Conservation (phyloP, 2,113 vertebrate genomes). For the Cyanoderma ruficeps region DNA sequence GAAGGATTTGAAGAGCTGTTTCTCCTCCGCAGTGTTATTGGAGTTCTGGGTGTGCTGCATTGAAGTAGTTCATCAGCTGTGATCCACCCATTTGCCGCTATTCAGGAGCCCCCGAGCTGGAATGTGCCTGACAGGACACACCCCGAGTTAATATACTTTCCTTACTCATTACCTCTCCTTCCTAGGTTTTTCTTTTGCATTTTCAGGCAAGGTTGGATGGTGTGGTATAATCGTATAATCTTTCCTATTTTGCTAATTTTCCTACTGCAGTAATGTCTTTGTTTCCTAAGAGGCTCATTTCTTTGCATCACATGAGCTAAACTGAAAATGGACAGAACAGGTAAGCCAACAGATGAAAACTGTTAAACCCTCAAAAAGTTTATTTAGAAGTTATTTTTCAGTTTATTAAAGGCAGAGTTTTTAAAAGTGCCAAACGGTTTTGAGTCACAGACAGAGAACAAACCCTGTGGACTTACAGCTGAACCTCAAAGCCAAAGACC, state of each 20-base stretch:
- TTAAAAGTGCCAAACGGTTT: background rate
- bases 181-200: background rate
- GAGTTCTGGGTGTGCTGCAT: background rate
- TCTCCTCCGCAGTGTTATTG: background rate
- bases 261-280: background rate
- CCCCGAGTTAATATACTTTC: rapidly evolving
- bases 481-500: background rate
- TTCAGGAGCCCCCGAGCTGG: background rate
- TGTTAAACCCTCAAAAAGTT: background rate
- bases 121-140: background rate
- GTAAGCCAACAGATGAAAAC: background rate
- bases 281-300: background rate
- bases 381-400: background rate
- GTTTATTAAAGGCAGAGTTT: background rate
- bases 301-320: background rate
- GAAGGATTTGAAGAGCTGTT: background rate
- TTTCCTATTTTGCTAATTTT: background rate
- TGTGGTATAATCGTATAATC: background rate
- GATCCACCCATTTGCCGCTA: background rate
- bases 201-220: background rate
- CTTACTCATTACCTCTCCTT: background rate
- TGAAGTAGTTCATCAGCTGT: background rate
- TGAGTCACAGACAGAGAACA: background rate
- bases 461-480: background rate
- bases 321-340: background rate